These are phyloP conservation scores for Lagocephalus sceleratus DNA, from an alignment of 2,797 vertebrate species.

Conservation along the genomic window DNA sequence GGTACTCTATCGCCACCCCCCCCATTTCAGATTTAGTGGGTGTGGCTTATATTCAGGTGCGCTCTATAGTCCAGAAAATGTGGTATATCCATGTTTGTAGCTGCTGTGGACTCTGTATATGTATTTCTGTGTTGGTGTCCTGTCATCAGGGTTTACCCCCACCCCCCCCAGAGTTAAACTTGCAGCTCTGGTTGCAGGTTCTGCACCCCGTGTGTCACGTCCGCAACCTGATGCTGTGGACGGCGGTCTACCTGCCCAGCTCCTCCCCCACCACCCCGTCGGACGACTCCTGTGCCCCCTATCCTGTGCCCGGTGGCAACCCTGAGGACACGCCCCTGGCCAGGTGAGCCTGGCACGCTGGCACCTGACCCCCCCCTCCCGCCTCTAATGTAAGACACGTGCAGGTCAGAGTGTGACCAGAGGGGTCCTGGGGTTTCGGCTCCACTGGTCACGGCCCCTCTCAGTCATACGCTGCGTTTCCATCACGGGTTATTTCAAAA, in stretches of 20 bases:
- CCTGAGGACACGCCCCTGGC: slow-evolving; percentile 88
- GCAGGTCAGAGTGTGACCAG: slow-evolving; percentile 35
- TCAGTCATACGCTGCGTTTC: too few species aligned
- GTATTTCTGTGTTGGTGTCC: not conserved
- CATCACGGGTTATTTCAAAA: too few species aligned
- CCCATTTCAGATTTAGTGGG: too few species aligned
- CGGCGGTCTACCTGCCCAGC: slow-evolving; percentile 93
- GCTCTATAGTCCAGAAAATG: too few species aligned
- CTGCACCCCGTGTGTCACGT: slow-evolving; percentile 97
- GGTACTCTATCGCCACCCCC: too few species aligned
- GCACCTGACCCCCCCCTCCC: slow-evolving; percentile 42
- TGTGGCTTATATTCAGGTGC: too few species aligned
- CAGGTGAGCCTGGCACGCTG: slow-evolving; percentile 83
- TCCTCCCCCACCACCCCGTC: slow-evolving; percentile 91
- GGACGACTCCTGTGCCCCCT: slow-evolving; percentile 91
- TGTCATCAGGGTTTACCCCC: not conserved
- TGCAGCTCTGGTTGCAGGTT: slow-evolving; percentile 75
- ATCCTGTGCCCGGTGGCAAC: slow-evolving; percentile 84
- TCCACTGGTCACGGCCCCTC: slow-evolving; percentile 8
- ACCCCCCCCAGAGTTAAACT: slow-evolving; percentile 6
- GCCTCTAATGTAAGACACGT: slow-evolving; percentile 73
- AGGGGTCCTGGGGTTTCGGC: slow-evolving; percentile 22
- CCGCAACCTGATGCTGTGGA: slow-evolving; percentile 96
- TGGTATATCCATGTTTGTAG: too few species aligned
- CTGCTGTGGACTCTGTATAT: slow-evolving; percentile 23